Conservation (phyloP, 2,113 vertebrate genomes). For the Neolamprologus cancellatus region DNA sequence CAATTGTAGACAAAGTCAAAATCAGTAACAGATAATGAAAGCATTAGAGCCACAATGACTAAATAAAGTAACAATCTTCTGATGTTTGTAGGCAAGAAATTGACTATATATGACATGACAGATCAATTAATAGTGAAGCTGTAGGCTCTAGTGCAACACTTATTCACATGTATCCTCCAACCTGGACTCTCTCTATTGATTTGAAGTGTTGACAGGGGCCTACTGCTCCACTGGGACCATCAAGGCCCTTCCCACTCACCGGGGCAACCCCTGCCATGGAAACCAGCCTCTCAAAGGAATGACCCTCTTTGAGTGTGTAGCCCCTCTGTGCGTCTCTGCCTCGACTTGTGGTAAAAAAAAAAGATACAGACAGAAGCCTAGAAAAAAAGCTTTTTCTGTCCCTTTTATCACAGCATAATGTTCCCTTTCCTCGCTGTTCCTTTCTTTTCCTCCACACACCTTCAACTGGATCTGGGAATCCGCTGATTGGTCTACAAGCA, state of each 20-base stretch:
- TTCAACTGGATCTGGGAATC: not conserved
- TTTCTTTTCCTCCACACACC: not conserved
- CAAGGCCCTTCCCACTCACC: conserved; percentile 43
- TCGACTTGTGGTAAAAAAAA: not conserved
- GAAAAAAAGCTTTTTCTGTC: not conserved
- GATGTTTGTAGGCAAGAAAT: not conserved
- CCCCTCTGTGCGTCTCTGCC: conserved; percentile 8
- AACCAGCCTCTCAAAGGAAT: conserved; percentile 60
- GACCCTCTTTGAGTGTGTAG: conserved; percentile 28
- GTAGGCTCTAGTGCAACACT: not conserved
- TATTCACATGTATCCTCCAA: not conserved
- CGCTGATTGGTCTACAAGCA: not conserved
- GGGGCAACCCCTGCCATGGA: conserved; percentile 65
- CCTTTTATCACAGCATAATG: not conserved
- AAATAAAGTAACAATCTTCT: not conserved
- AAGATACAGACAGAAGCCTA: not conserved
- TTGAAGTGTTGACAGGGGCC: conserved; percentile 9
- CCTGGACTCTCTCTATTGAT: conserved; percentile 1
- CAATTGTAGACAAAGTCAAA: not conserved
- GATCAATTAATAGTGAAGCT: not conserved
- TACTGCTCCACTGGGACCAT: conserved; percentile 27
- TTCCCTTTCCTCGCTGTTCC: not conserved
- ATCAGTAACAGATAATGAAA: not conserved
- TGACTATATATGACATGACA: not conserved
- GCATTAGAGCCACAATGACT: not conserved